Conservation (phyloP, 2,797 vertebrate genomes). For the Oreochromis grahami region DNA sequence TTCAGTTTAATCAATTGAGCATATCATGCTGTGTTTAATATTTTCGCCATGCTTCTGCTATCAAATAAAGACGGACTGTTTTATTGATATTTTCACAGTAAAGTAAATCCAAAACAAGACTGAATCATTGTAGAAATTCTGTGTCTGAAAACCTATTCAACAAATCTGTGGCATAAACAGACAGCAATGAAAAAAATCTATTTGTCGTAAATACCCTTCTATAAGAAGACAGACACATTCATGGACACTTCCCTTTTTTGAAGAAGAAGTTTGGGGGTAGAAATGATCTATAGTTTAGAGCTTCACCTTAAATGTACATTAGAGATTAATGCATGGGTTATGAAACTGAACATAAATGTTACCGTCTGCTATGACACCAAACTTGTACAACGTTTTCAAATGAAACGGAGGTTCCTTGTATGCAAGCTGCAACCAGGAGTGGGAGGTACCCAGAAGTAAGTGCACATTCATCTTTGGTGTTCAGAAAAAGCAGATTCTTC, state of each 20-base stretch:
- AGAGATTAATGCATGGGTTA: not conserved
- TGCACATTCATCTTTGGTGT: not conserved
- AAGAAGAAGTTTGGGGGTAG: not conserved
- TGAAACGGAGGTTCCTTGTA: not conserved
- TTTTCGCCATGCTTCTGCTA: slow-evolving; percentile 1
- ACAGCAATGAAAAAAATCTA: not conserved
- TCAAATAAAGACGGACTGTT: slow-evolving; percentile 6
- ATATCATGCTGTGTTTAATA: slow-evolving; percentile 25
- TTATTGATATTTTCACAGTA: not conserved
- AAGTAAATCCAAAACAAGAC: not conserved
- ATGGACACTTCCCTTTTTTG: not conserved
- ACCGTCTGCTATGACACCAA: rapidly evolving
- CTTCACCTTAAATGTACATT: not conserved
- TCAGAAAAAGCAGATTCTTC: slow-evolving; percentile 6
- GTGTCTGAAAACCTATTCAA: not conserved
- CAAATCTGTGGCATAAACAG: not conserved
- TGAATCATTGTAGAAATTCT: not conserved
- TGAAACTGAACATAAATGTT: not conserved
- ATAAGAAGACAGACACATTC: not conserved
- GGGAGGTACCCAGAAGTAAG: not conserved
- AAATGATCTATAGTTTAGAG: not conserved
- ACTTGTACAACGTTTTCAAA: not conserved
- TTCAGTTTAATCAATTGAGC: slow-evolving; percentile 35
- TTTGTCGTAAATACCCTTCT: not conserved
- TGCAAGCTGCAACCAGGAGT: not conserved